A percentile compares a stretch with the other conserved stretches of the same genome.
Evolutionary conservation across 2,888 invertebrate genomes (phyloP).

Genomic region (Lepidonotus clava): DNA sequence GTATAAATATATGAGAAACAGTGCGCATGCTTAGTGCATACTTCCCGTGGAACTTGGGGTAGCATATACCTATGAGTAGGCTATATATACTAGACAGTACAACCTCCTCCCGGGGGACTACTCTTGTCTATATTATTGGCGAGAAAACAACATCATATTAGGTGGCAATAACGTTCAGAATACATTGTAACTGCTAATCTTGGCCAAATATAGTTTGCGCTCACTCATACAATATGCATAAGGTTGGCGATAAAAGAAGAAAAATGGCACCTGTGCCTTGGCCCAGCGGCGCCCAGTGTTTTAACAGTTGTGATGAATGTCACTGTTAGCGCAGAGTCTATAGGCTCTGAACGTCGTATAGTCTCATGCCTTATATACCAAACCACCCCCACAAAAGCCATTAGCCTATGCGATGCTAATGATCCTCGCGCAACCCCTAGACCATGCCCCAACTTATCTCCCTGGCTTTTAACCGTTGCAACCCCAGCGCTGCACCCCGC

Average conservation of each 20-base stretch:
- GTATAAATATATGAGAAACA: no score
- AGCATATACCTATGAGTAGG: no score
- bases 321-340: neutral
- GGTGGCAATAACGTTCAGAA: neutral
- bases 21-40: no score
- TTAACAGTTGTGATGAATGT: neutral
- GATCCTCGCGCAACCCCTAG: neutral
- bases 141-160: neutral
- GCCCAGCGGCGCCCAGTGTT: neutral
- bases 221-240: constrained; percentile 10
- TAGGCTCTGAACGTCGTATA: neutral
- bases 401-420: neutral
- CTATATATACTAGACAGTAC: neutral
- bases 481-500: neutral
- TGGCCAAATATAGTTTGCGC: neutral
- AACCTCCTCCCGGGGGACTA: neutral
- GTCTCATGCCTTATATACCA: no score
- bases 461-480: neutral
- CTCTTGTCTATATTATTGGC: neutral
- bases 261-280: neutral
- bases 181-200: neutral
- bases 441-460: no score
- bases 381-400: neutral
- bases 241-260: neutral
- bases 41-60: no score